Percentiles rank a stretch among this genome's conserved stretches.
phyloP scores from a whole-genome alignment of 2,888 invertebrate species.

The Hedychridium roseum region DNA sequence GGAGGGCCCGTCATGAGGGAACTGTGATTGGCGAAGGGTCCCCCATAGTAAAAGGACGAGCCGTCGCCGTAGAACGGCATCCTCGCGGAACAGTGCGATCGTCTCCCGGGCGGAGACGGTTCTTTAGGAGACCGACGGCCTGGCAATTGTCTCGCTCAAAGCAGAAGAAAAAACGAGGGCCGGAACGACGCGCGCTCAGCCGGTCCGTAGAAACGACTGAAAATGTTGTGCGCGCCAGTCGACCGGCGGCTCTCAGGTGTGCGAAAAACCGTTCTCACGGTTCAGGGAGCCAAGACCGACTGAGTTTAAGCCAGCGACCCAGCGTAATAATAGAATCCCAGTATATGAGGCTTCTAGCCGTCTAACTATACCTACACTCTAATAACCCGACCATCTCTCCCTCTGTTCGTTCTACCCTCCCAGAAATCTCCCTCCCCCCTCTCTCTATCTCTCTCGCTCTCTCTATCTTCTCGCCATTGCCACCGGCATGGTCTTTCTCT shows the following conservation, averaged over 20 bases:
- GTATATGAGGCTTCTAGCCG: slow-evolving; percentile 56
- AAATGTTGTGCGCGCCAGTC: neutral
- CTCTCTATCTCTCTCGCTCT: too few relatives aligned
- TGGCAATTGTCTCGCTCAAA: too few relatives aligned
- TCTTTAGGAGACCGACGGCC: too few relatives aligned
- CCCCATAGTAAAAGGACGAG: slow-evolving; percentile 54
- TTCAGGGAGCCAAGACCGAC: slow-evolving; percentile 63
- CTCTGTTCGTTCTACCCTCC: too few relatives aligned
- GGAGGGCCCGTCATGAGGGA: slow-evolving; percentile 59
- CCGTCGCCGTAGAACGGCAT: slow-evolving; percentile 61
- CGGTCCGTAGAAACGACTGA: neutral
- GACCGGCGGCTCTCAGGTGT: slow-evolving; percentile 48
- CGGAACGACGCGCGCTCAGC: neutral
- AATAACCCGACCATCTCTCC: slow-evolving; percentile 37
- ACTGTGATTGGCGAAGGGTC: slow-evolving; percentile 57
- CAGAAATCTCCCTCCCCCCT: too few relatives aligned
- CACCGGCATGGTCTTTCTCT: too few relatives aligned
- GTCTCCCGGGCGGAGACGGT: too few relatives aligned
- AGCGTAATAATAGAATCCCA: slow-evolving; percentile 61
- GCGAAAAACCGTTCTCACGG: slow-evolving; percentile 57
- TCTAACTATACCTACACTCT: slow-evolving; percentile 55
- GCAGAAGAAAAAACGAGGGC: neutral
- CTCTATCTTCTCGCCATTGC: too few relatives aligned
- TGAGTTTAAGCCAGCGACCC: slow-evolving; percentile 62
- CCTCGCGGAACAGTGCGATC: too few relatives aligned